Conservation (phyloP, 2,797 vertebrate species). For the Gadopsis marmoratus region DNA sequence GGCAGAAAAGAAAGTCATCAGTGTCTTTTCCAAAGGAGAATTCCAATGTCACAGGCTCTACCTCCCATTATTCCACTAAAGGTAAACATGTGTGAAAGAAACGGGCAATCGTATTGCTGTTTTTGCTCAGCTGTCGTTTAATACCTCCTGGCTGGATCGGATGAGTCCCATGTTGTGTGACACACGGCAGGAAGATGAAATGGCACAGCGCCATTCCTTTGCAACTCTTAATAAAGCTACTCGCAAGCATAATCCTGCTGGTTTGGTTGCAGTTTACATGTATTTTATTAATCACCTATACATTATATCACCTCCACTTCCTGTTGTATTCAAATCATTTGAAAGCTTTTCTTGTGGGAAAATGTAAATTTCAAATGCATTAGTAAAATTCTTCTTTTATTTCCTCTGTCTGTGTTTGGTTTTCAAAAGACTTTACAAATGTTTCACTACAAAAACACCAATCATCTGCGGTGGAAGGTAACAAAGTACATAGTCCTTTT, state of each 20-base stretch:
- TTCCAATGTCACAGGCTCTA: neutral
- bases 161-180: slow-evolving; percentile 13
- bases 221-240: neutral
- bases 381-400: neutral
- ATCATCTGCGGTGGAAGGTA: no score
- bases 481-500: no score
- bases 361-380: neutral
- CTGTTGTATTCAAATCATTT: neutral
- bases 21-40: neutral
- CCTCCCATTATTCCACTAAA: slow-evolving; percentile 4
- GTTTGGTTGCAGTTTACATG: neutral
- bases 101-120: neutral
- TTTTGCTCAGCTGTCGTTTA: slow-evolving; percentile 5
- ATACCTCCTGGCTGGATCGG: slow-evolving; percentile 22
- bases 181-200: neutral
- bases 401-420: no score
- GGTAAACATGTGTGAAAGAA: neutral
- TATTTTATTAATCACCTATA: neutral
- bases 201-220: neutral
- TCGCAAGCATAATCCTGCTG: no score
- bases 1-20: neutral
- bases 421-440: no score
- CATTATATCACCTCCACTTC: neutral
- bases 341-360: neutral
- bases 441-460: no score